Conservation (phyloP, 2,888 invertebrate genomes). For the Microplitis deprimator region DNA sequence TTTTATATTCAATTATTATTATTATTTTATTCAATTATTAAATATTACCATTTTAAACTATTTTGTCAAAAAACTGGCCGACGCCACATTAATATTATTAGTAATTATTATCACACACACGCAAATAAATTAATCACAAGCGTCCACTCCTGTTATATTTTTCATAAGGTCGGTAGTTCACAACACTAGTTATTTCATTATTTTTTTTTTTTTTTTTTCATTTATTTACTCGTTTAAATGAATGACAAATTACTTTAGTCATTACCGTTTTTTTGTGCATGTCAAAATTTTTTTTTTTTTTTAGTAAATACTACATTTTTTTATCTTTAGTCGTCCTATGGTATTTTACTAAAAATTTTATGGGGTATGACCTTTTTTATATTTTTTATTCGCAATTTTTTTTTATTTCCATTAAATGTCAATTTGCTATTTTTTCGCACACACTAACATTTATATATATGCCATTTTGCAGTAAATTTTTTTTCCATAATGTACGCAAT, state of each 20-base stretch:
- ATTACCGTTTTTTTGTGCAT: slow-evolving; percentile 13
- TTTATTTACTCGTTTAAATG: slow-evolving; percentile 22
- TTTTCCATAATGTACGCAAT: neutral
- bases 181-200: slow-evolving; percentile 32
- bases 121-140: slow-evolving; percentile 12
- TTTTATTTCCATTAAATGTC: neutral
- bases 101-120: slow-evolving; percentile 27
- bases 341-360: slow-evolving; percentile 23
- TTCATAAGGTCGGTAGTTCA: slow-evolving; percentile 23
- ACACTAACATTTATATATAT: neutral
- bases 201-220: neutral
- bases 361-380: slow-evolving; percentile 5
- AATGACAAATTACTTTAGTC: neutral
- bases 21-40: slow-evolving; percentile 19
- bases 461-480: neutral
- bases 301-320: slow-evolving; percentile 13
- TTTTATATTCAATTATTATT: slow-evolving; percentile 26
- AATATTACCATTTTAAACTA: neutral
- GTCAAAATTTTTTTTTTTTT: neutral
- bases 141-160: neutral
- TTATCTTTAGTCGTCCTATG: slow-evolving; percentile 17
- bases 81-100: neutral
- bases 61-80: slow-evolving; percentile 17
- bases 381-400: neutral
- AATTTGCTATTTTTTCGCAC: slow-evolving; percentile 2